Evolutionary conservation across 2,113 vertebrate genomes (phyloP), one percentile per base, ranked within the genome.

Genomic region (Hemiprocne comata): DNA sequence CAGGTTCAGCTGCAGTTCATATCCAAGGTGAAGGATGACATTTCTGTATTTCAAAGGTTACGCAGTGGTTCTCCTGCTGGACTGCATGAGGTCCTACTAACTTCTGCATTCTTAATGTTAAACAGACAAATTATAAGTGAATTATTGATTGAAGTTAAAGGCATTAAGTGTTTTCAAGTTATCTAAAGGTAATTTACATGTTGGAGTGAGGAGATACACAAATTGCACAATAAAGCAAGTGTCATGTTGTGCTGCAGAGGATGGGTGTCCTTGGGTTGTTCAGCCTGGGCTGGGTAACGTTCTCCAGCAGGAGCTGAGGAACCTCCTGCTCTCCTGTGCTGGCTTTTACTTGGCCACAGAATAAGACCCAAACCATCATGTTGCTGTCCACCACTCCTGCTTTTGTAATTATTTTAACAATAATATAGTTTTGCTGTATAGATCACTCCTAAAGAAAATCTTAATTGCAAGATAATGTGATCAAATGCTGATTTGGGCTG

Each of bases 201-300:
- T 16, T 61, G 44, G 19, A 6, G 14, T 33, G 25, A 25, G 28
- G 13, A 13, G 24, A 24, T 46, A 4, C 9, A 9, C 5, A 33
- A 46, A 10, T 17, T 25, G 11, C 54, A 55, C 24, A 29, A 2
- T 34, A 53, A 34, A 79, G 48, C 10, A 31, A 40, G 17, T 31
- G 54, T 42, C 20, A 1, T 26, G 66, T 57, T 31, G 1, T 18
- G 14, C 11, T 20, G 0, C 0, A 3, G 58, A 60, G 53, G 25
- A 7, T 7, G 55, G 53, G 8, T 51, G 42, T 28, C 46, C 25
- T 44, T 71, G 58, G 66, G 64, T 31, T 11, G 4, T 17, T 62
- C 53, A 51, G 48, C 38, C 48, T 13, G 12, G 28, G 25, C 62
- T 55, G 34, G 34, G 65, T n/a, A 4, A 28, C 7, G 1, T 48